Evolutionary conservation across 2,888 invertebrate species (phyloP), one percentile per base, ranked within the genome.

Genomic region (Pimpla rufipes): DNA sequence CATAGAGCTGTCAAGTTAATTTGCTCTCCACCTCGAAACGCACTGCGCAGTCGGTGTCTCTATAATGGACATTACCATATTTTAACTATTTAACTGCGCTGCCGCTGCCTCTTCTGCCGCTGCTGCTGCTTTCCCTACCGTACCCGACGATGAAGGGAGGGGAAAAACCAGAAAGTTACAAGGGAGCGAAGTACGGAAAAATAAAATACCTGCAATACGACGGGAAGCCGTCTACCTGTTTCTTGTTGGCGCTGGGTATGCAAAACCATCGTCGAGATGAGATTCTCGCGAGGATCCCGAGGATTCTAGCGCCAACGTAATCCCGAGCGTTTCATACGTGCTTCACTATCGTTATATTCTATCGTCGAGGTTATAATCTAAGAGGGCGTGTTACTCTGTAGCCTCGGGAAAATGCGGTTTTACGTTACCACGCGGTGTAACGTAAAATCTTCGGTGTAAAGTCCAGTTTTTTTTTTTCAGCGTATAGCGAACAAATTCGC

Each of bases 321-420:
- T 55, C 10, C 23, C 23, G 21, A 13, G 23, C 21, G 21, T 23
- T 55, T 11, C 5, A 29, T 5, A 23, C 13, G 23, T 23, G 4
- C 23, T 21, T 21, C 10, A n/a, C 8, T 23, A 13, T 55, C 55
- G 55, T 55, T n/a, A 55, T 55, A 55, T 55, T 55, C 23, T 55
- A 55, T 55, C 55, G 13, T 21, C 13, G 2, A 29, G 29, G 29
- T 29, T 29, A 2, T 29, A 29, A 29, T 29, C 29, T 5, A 29
- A 29, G 3, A 29, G 29, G 29, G 29, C 3, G 29, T 5, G 29
- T 5, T 29, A n/a, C 29, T 29, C 29, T 5, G 3, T 29, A 2
- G 3, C n/a, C n/a, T n/a, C n/a, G n/a, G n/a, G n/a, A n/a, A n/a
- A n/a, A n/a, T n/a, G n/a, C n/a, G n/a, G n/a, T n/a, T n/a, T n/a